Evolutionary conservation across 2,888 invertebrate species (phyloP).

Genomic region (Caenorhabditis drosophilae): DNA sequence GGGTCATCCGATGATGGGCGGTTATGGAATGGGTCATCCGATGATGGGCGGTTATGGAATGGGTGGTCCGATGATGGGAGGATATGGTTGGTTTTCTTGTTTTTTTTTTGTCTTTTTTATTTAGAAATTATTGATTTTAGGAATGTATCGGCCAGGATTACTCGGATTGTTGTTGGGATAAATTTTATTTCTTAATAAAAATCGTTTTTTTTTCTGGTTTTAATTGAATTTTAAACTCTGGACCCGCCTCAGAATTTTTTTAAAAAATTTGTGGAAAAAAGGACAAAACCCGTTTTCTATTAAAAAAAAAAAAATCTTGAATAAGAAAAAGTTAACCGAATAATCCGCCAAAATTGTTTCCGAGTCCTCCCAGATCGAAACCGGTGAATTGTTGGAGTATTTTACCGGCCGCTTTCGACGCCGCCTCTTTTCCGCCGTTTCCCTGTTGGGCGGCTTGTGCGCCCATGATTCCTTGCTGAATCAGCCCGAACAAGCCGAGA

Average conservation of each 20-base stretch:
- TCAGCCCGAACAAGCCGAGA: constrained; percentile 44
- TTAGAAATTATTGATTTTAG: neutral
- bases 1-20: constrained; percentile 1
- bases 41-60: neutral
- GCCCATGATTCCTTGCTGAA: constrained; percentile 44
- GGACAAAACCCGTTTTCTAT: neutral
- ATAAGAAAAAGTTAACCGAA: constrained; percentile 7
- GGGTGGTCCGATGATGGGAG: neutral
- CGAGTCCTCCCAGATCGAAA: constrained; percentile 45
- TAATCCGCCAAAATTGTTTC: constrained; percentile 42
- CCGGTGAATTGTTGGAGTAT: constrained; percentile 52
- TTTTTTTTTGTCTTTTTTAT: neutral
- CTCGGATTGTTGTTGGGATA: constrained; percentile 18
- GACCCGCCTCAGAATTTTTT: neutral
- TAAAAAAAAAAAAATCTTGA: neutral
- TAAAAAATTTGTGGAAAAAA: neutral
- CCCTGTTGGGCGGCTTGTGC: constrained; percentile 42
- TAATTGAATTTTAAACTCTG: neutral
- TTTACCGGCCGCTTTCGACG: constrained; percentile 40
- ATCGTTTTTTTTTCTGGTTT: neutral
- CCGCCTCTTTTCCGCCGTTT: constrained; percentile 40
- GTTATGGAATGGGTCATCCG: neutral
- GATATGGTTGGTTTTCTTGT: neutral
- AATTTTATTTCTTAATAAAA: neutral
- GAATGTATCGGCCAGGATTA: constrained; percentile 15